Conservation (phyloP, 2,888 invertebrate genomes). For the Drosophila cracens region DNA sequence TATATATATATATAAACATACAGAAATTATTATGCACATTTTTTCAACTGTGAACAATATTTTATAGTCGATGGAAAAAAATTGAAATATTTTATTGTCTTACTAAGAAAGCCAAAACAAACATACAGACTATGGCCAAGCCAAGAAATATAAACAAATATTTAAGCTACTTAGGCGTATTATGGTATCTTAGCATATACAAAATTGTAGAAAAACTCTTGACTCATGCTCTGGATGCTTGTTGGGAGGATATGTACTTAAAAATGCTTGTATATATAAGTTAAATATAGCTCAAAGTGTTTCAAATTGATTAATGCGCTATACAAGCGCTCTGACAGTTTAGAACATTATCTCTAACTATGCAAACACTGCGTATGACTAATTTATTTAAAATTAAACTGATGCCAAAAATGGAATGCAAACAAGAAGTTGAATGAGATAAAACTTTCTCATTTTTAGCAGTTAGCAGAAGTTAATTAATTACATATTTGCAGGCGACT, state of each 20-base stretch:
- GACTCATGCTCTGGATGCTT: conserved; percentile 25
- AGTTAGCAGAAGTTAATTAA: conserved; percentile 22
- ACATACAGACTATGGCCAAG: conserved; percentile 7
- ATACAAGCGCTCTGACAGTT: conserved; percentile 12
- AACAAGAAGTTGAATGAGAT: not conserved
- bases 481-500: conserved; percentile 8
- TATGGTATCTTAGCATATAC: conserved; percentile 12
- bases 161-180: conserved; percentile 5
- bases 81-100: conserved; percentile 19
- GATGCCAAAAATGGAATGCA: not conserved
- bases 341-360: conserved; percentile 15
- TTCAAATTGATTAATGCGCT: conserved; percentile 25
- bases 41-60: conserved; percentile 7
- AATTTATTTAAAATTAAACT: conserved; percentile 10
- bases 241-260: conserved; percentile 18
- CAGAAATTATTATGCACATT: not conserved
- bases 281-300: conserved; percentile 33
- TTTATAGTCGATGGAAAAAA: conserved; percentile 25
- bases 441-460: conserved; percentile 4
- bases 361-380: conserved; percentile 22
- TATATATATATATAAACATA: not conserved
- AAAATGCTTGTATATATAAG: conserved; percentile 29
- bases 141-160: conserved; percentile 26
- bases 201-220: conserved; percentile 26
- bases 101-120: conserved; percentile 23